Percentiles rank a stretch among this genome's conserved stretches.
Evolutionary conservation across 2,797 vertebrate species (phyloP).

Genomic region (Threskiornis aethiopicus): DNA sequence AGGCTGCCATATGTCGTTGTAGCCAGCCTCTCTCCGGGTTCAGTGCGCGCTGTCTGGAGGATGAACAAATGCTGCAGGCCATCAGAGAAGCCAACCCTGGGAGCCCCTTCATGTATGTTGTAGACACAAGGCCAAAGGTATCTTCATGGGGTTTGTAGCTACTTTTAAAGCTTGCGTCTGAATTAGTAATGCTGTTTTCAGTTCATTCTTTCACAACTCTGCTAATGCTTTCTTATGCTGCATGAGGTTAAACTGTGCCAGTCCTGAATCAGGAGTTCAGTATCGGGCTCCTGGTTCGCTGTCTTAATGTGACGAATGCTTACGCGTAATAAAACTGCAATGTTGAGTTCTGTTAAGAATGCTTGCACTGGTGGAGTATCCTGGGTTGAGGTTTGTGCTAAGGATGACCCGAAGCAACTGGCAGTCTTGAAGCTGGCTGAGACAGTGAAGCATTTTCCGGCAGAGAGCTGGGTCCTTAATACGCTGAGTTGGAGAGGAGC

Average conservation of each 20-base stretch:
- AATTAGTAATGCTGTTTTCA: not conserved
- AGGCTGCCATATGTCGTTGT: conserved; percentile 83
- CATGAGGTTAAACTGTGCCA: not conserved
- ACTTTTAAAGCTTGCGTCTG: not conserved
- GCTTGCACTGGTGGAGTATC: not conserved
- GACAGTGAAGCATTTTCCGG: not conserved
- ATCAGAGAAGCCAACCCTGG: conserved; percentile 80
- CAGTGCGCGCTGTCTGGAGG: conserved; percentile 79
- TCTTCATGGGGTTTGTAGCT: not conserved
- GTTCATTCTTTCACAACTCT: fast-evolving
- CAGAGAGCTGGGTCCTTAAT: not conserved
- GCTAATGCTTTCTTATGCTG: not conserved
- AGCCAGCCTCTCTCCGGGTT: conserved; percentile 83
- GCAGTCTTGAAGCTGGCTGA: not conserved
- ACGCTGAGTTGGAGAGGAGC: not conserved
- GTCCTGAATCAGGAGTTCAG: not conserved
- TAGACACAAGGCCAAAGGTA: conserved; percentile 86
- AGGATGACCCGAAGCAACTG: not conserved
- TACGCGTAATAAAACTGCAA: fast-evolving
- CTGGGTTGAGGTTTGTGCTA: not conserved
- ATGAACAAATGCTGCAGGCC: conserved; percentile 82
- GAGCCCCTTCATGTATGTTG: conserved; percentile 83
- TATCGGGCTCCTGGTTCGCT: fast-evolving
- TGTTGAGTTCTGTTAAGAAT: not conserved
- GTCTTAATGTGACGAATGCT: not conserved